Evolutionary conservation across 2,113 vertebrate species (phyloP), one percentile per base, ranked within the genome.

Genomic region (Hippoglossus stenolepis): DNA sequence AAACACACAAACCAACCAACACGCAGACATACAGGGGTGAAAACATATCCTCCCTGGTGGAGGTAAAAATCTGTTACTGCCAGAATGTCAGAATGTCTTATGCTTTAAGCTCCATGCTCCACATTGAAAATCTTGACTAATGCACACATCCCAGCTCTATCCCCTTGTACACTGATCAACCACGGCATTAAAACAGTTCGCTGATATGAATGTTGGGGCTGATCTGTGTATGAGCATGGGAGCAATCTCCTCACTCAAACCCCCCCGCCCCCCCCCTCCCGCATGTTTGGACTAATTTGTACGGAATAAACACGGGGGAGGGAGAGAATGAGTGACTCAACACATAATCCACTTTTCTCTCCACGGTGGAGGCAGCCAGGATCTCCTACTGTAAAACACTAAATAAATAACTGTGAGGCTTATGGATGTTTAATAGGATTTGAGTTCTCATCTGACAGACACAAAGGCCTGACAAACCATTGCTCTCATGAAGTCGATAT

Each of bases 301-400:
- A n/a, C 3, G 45, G 73, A 77, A 59, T 80, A 79, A 73, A 68
- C 75, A 73, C 12, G 40, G 40, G 40, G 60, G 35, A 38, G 35
- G 70, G 43, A 61, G 72, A 71, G 73, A 84, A 62, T 24, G 43
- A 82, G 65, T 82, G 57, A 76, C 82, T 85, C 72, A 74, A 80
- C 13, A 20, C 65, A 65, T 84, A 84, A 86, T 86, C 87, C 84
- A 84, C 75, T 77, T 86, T 68, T 9, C 77, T 75, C 40, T 78
- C 20, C 62, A 71, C 60, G 70, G 60, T 18, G 28, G 71, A 70
- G 56, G 65, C 76, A 45, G 57, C 59, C 51, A 80, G 62, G 38
- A 57, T 87, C 65, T 80, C 58, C 28, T 58, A 5, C 53, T 77
- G 35, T 80, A 86, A 65, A 80, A 77, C 43, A 73, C 58, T 57